Conservation (phyloP, 1,140 invertebrate genomes). For the Cyrtorhinus lividipennis region DNA sequence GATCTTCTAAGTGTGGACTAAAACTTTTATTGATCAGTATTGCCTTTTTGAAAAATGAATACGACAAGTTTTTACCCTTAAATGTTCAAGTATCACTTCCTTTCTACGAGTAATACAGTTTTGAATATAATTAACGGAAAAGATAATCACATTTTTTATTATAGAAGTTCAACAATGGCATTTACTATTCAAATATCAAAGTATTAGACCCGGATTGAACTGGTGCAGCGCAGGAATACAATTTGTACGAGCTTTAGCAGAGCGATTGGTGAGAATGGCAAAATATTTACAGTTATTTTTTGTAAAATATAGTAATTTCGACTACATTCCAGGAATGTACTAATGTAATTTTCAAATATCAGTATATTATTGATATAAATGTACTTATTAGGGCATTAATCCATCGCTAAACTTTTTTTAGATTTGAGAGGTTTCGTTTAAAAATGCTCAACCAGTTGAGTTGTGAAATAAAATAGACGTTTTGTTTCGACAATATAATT, state of each 20-base stretch:
- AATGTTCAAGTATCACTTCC: neutral
- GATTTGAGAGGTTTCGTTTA: neutral
- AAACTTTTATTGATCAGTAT: neutral
- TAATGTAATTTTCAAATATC: neutral
- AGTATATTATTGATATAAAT: conserved; percentile 6
- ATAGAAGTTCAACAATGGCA: neutral
- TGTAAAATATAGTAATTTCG: neutral
- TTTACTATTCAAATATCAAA: conserved; percentile 7
- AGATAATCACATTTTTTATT: too few relatives aligned
- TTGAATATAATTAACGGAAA: neutral
- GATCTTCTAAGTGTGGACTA: too few relatives aligned
- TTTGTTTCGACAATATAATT: neutral
- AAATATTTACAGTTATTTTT: conserved; percentile 1
- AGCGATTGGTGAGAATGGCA: neutral
- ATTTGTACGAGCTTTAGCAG: neutral
- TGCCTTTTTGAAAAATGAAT: neutral
- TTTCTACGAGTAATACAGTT: neutral
- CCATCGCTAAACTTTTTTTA: neutral
- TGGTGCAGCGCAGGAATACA: neutral
- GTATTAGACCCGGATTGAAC: neutral
- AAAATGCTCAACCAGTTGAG: neutral
- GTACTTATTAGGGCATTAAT: neutral
- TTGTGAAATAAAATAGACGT: neutral
- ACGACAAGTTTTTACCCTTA: neutral
- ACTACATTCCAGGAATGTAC: conserved; percentile 1